Conservation (phyloP, 2,797 vertebrate species). For the Poeciliopsis turneri region DNA sequence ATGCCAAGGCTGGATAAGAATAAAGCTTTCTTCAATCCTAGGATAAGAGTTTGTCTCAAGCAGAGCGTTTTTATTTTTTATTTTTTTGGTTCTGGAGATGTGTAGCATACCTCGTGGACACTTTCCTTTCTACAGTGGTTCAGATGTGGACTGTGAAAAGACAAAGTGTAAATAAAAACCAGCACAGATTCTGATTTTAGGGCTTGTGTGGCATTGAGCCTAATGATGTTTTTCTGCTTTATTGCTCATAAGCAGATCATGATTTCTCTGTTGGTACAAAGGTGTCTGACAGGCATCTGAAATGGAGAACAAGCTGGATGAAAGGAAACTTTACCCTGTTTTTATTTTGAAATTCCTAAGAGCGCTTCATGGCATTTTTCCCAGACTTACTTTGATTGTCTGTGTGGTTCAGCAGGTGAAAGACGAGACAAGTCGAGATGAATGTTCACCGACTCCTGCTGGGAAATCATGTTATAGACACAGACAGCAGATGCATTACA, state of each 20-base stretch:
- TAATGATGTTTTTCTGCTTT: slow-evolving; percentile 38
- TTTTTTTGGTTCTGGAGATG: background rate
- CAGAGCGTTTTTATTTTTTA: background rate
- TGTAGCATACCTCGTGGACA: background rate
- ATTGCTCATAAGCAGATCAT: slow-evolving; percentile 39
- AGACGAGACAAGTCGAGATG: slow-evolving; percentile 34
- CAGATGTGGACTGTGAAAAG: slow-evolving; percentile 30
- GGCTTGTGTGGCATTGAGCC: slow-evolving; percentile 45
- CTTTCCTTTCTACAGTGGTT: slow-evolving; percentile 15
- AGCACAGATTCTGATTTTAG: slow-evolving; percentile 7
- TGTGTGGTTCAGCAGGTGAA: slow-evolving; percentile 54
- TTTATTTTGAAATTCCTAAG: slow-evolving; percentile 46
- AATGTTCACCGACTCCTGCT: slow-evolving; percentile 36
- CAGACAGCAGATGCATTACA: slow-evolving; percentile 29
- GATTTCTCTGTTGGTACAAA: slow-evolving; percentile 50
- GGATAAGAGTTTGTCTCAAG: background rate
- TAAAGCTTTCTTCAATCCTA: background rate
- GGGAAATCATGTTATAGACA: slow-evolving; percentile 48
- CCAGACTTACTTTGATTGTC: slow-evolving; percentile 35
- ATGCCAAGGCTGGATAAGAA: background rate
- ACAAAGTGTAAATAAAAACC: background rate
- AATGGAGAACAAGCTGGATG: slow-evolving; percentile 48
- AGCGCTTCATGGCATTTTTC: slow-evolving; percentile 41
- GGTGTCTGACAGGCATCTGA: slow-evolving; percentile 22
- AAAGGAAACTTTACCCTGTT: slow-evolving; percentile 45